These are phyloP conservation scores for Synanthedon tipuliformis DNA, from an alignment of 2,888 invertebrate species.

Conservation along the genomic window DNA sequence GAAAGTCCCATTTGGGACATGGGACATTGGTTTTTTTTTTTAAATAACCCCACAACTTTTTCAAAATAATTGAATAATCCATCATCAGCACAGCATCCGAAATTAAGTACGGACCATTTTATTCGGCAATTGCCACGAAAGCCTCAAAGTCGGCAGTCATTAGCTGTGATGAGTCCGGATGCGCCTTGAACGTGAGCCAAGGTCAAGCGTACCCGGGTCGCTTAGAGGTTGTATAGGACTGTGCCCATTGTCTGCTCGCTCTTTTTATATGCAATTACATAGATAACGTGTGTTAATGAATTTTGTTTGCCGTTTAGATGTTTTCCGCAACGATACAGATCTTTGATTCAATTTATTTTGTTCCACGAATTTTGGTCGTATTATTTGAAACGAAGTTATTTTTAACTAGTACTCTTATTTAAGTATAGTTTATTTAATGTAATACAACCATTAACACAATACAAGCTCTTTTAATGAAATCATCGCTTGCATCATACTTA, in stretches of 20 bases:
- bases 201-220: conserved; percentile 41
- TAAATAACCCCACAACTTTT: no score
- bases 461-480: no score
- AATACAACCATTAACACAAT: no score
- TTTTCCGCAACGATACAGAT: conserved; percentile 35
- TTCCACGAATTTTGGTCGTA: not conserved
- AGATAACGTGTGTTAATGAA: conserved; percentile 44
- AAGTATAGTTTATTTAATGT: no score
- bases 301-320: conserved; percentile 22
- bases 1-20: no score
- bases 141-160: conserved; percentile 14
- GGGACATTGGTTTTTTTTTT: no score
- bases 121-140: conserved; percentile 18
- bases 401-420: no score
- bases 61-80: no score
- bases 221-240: conserved; percentile 44
- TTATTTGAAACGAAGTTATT: no score
- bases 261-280: conserved; percentile 39
- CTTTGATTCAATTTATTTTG: conserved; percentile 12
- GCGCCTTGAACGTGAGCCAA: conserved; percentile 47
- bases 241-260: conserved; percentile 36
- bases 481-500: no score
- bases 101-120: not conserved
- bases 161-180: conserved; percentile 45
- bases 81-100: not conserved